phyloP scores from a whole-genome alignment of 2,888 invertebrate genomes.

The Eupithecia subfuscata region DNA sequence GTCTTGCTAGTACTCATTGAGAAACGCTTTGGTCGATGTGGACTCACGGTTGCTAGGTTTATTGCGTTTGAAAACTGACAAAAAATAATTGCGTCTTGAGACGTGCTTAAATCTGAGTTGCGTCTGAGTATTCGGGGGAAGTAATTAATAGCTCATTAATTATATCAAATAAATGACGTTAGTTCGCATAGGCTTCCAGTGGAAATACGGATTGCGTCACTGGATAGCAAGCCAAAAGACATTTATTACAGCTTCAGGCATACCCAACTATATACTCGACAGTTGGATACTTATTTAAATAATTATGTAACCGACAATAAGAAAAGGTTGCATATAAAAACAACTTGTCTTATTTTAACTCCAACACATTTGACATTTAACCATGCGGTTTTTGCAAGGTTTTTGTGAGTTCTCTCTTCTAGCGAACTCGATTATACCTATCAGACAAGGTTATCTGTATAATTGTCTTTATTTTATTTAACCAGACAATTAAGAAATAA shows the following conservation, averaged over 20 bases:
- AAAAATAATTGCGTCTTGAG: too few species aligned
- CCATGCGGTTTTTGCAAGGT: background rate
- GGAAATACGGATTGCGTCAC: background rate
- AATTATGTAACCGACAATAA: background rate
- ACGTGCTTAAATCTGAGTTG: too few species aligned
- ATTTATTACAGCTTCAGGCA: background rate
- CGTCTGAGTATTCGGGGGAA: too few species aligned
- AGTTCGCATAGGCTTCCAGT: too few species aligned
- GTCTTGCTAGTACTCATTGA: background rate
- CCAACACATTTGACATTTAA: background rate
- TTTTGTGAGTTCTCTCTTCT: background rate
- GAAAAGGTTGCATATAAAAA: background rate
- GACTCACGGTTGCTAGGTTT: background rate
- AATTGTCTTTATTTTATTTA: too few species aligned
- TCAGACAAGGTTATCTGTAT: too few species aligned
- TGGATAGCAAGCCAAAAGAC: background rate
- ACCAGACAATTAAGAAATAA: too few species aligned
- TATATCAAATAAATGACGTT: too few species aligned
- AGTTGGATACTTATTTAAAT: background rate
- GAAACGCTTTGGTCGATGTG: too few species aligned
- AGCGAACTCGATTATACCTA: background rate
- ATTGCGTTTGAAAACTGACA: background rate
- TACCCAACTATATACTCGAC: background rate
- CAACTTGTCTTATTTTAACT: background rate
- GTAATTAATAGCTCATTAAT: too few species aligned